Evolutionary conservation across 2,113 vertebrate genomes (phyloP).

Genomic region (Chiloscyllium plagiosum): DNA sequence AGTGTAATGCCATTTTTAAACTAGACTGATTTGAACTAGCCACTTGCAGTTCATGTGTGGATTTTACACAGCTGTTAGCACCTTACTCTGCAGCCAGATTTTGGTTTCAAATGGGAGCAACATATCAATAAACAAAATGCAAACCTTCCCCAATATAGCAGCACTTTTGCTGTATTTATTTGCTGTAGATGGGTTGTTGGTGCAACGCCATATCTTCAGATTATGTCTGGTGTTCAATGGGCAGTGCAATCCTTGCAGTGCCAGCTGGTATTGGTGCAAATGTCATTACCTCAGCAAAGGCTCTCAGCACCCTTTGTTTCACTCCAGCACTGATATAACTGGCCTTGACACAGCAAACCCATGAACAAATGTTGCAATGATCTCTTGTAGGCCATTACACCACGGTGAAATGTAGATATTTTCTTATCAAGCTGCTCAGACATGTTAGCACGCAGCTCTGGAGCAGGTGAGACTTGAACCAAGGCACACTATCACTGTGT

Average conservation of each 20-base stretch:
- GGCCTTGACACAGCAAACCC: not conserved
- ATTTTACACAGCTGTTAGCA: not conserved
- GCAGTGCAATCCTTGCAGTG: not conserved
- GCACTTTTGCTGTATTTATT: not conserved
- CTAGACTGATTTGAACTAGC: not conserved
- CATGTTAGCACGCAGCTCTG: too few relatives aligned
- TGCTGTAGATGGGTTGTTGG: not conserved
- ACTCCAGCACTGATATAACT: not conserved
- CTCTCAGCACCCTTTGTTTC: not conserved
- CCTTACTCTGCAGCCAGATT: not conserved
- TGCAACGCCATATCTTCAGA: not conserved
- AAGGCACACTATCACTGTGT: too few relatives aligned
- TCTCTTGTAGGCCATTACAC: not conserved
- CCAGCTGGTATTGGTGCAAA: not conserved
- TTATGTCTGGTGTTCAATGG: not conserved
- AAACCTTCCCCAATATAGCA: not conserved
- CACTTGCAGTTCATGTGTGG: not conserved
- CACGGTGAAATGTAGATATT: not conserved
- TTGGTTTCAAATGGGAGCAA: not conserved
- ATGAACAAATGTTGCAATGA: not conserved
- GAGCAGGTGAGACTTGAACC: too few relatives aligned
- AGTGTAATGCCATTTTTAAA: not conserved
- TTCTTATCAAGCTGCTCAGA: too few relatives aligned
- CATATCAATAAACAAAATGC: not conserved
- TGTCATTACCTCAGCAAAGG: not conserved